Percentiles rank a stretch among this genome's conserved stretches.
Evolutionary conservation across 1,140 invertebrate species (phyloP).

Genomic region (Nylanderia fulva): DNA sequence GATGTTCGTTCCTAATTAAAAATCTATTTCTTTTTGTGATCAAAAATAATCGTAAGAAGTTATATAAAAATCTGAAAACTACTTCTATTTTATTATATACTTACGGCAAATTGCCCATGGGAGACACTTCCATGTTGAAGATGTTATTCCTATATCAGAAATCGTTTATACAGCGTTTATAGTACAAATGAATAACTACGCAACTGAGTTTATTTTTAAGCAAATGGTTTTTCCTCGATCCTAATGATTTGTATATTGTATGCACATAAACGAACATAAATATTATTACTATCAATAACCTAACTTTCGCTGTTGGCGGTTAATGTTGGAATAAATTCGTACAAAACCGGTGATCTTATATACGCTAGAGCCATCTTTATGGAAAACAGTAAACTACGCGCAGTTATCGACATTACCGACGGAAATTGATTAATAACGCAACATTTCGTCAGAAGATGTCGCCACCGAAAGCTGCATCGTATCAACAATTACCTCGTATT

Average conservation of each 20-base stretch:
- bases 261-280: not conserved
- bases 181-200: not conserved
- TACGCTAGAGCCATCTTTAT: not conserved
- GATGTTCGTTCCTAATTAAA: not conserved
- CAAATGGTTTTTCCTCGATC: not conserved
- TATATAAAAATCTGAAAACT: not conserved
- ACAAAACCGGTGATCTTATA: not conserved
- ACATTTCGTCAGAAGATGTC: not conserved
- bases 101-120: slow-evolving; percentile 80
- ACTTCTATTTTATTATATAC: slow-evolving; percentile 62
- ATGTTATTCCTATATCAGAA: not conserved
- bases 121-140: slow-evolving; percentile 68
- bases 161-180: not conserved
- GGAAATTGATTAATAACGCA: not conserved
- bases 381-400: not conserved
- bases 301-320: slow-evolving; percentile 22
- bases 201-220: not conserved
- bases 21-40: not conserved
- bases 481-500: not conserved
- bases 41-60: not conserved
- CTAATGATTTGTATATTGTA: not conserved
- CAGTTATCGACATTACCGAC: not conserved
- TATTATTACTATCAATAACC: slow-evolving; percentile 18
- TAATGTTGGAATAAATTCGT: not conserved
- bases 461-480: not conserved